Evolutionary conservation across 2,888 invertebrate species (phyloP).

Genomic region (Caenorhabditis sulstoni): DNA sequence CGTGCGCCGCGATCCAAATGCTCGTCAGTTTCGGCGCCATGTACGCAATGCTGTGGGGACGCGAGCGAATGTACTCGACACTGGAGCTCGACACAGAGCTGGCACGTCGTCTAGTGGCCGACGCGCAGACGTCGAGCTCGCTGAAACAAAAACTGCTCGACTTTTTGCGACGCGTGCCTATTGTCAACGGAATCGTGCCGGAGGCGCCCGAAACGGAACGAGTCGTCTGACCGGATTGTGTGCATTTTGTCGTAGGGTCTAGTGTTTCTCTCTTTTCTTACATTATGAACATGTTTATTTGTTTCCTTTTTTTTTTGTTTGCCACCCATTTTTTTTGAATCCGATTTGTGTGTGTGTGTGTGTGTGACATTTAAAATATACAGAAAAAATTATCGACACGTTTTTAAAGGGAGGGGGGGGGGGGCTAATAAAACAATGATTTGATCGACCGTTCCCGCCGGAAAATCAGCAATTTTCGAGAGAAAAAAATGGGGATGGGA

Average conservation of each 20-base stretch:
- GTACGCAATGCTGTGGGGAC: conserved; percentile 74
- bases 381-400: conserved; percentile 11
- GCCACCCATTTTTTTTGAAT: no score
- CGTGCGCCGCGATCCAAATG: conserved; percentile 64
- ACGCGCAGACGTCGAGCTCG: conserved; percentile 56
- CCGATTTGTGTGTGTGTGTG: no score
- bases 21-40: conserved; percentile 66
- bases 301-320: conserved; percentile 25
- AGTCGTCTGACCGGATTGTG: conserved; percentile 18
- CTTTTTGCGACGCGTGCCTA: conserved; percentile 63
- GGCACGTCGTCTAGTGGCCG: conserved; percentile 62
- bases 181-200: conserved; percentile 60
- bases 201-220: conserved; percentile 67
- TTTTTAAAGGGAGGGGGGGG: conserved; percentile 24
- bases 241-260: neutral
- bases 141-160: conserved; percentile 59
- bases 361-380: conserved; percentile 32
- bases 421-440: conserved; percentile 12
- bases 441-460: conserved; percentile 38
- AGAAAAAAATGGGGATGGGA: no score
- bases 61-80: conserved; percentile 73
- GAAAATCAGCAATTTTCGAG: neutral
- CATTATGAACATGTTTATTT: no score
- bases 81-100: conserved; percentile 75
- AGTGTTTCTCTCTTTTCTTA: no score